Conservation (phyloP, 2,113 vertebrate genomes). For the Mormyrus iriodes region DNA sequence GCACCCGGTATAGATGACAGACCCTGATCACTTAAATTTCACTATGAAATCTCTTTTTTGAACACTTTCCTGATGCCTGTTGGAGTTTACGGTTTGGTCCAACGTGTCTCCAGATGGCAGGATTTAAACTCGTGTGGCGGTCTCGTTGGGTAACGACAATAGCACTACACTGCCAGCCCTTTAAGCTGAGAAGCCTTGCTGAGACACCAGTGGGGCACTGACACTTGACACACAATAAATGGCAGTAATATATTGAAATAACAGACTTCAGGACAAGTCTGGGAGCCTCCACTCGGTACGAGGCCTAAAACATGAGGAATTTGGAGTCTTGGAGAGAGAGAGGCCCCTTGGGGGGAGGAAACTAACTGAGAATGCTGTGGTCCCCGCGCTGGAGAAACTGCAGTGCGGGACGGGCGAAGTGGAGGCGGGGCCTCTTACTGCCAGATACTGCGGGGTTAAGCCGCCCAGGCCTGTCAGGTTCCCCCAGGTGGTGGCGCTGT, state of each 20-base stretch:
- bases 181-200: not conserved
- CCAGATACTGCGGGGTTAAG: slow-evolving; percentile 89
- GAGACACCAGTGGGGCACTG: not conserved
- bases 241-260: not conserved
- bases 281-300: not conserved
- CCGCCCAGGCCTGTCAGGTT: slow-evolving; percentile 87
- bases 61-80: not conserved
- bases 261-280: not conserved
- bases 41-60: not conserved
- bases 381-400: not conserved
- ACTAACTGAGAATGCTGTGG: not conserved
- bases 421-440: slow-evolving; percentile 67
- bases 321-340: not conserved
- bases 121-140: not conserved
- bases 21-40: not conserved
- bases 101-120: not conserved
- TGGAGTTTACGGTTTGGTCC: not conserved
- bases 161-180: not conserved
- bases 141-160: not conserved
- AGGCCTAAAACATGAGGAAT: not conserved
- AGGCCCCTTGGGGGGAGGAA: not conserved
- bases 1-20: not conserved
- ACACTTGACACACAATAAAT: not conserved
- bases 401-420: not conserved
- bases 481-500: slow-evolving; percentile 92